Conservation (phyloP, 2,797 vertebrate species). For the Centropyge bicolor region DNA sequence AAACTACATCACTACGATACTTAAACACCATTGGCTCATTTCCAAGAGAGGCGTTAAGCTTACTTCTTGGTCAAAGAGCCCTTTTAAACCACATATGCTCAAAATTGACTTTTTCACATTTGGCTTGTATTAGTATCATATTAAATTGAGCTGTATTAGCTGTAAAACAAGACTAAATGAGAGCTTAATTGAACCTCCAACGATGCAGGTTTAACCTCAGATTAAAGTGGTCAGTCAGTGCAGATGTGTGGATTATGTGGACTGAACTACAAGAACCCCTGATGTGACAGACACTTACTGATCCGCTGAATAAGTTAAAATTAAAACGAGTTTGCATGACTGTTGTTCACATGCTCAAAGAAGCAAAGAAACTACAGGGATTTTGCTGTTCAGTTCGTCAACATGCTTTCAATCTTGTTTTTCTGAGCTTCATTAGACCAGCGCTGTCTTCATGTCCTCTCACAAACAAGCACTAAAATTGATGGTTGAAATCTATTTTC, state of each 20-base stretch:
- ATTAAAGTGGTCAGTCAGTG: background rate
- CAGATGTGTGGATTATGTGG: background rate
- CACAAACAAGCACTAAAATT: constrained; percentile 10
- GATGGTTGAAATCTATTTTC: background rate
- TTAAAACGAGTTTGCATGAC: background rate
- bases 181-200: background rate
- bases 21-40: constrained; percentile 19
- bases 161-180: background rate
- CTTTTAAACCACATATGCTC: constrained; percentile 2
- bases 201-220: background rate
- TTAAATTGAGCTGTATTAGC: constrained; percentile 1
- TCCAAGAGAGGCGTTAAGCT: constrained; percentile 34
- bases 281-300: background rate
- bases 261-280: background rate
- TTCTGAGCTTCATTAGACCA: background rate
- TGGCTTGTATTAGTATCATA: background rate
- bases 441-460: background rate
- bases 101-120: constrained; percentile 11
- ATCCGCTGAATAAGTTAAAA: background rate
- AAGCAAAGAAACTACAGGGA: background rate
- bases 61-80: constrained; percentile 1
- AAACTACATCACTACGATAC: constrained; percentile 23
- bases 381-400: background rate
- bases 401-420: background rate
- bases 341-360: background rate